These are phyloP conservation scores for Rhabdophis nuchalis DNA, from an alignment of 2,797 vertebrate species.

Conservation along the genomic window DNA sequence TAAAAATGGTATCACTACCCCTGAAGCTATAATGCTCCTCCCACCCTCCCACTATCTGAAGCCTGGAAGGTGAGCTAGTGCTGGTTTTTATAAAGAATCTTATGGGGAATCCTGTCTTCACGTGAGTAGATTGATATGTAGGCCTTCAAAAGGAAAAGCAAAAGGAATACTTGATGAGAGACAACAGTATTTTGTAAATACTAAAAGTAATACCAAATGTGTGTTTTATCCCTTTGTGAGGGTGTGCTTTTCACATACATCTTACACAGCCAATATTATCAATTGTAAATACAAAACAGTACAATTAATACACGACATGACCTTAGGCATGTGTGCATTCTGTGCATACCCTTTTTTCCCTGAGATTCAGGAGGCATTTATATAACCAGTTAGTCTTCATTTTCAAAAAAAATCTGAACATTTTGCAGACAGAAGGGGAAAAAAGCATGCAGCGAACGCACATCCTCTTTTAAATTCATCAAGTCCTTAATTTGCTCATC, in stretches of 20 bases:
- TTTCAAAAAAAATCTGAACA: neutral
- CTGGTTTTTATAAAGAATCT: neutral
- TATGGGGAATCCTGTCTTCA: neutral
- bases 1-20: neutral
- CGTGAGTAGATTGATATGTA: neutral
- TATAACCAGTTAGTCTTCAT: neutral
- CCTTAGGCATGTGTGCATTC: neutral
- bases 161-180: neutral
- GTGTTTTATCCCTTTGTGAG: neutral
- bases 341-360: neutral
- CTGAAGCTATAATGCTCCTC: neutral
- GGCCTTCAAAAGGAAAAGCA: neutral
- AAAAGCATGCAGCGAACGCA: neutral
- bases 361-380: neutral
- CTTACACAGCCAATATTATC: neutral
- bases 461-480: neutral
- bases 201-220: neutral
- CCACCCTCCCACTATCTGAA: neutral
- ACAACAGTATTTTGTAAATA: neutral
- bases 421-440: neutral
- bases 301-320: neutral
- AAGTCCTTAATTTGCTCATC: neutral
- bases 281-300: neutral
- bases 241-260: neutral
- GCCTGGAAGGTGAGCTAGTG: neutral